Conservation (phyloP, 1,140 invertebrate species). For the Pteromalus puparum region DNA sequence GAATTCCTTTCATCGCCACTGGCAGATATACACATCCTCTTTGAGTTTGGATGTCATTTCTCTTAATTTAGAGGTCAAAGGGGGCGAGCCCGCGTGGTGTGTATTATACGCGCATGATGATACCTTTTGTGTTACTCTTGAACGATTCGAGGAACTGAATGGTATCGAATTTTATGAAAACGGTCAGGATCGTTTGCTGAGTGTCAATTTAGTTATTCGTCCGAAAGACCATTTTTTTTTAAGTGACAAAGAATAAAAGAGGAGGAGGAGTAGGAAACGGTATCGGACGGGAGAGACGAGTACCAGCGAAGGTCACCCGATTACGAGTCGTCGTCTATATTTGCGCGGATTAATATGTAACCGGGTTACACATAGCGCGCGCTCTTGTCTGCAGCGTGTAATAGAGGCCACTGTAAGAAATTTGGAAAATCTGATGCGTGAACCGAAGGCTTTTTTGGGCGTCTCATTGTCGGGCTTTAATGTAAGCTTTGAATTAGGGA, state of each 20-base stretch:
- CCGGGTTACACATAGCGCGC: constrained; percentile 47
- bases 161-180: neutral
- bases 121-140: neutral
- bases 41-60: constrained; percentile 8
- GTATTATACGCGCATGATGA: no score
- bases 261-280: no score
- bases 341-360: constrained; percentile 56
- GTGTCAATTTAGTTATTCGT: neutral
- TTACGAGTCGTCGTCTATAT: constrained; percentile 41
- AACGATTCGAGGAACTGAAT: neutral
- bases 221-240: neutral
- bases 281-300: no score
- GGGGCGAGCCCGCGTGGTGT: neutral
- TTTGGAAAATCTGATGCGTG: no score
- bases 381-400: neutral
- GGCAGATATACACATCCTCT: constrained; percentile 39
- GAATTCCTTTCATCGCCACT: constrained; percentile 48
- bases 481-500: no score
- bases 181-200: neutral
- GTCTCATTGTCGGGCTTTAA: no score
- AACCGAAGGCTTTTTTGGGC: no score
- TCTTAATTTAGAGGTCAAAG: constrained; percentile 18
- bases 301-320: constrained; percentile 7
- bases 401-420: no score
- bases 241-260: no score